Evolutionary conservation across 2,888 invertebrate genomes (phyloP).

Genomic region (Ellobium chinense): DNA sequence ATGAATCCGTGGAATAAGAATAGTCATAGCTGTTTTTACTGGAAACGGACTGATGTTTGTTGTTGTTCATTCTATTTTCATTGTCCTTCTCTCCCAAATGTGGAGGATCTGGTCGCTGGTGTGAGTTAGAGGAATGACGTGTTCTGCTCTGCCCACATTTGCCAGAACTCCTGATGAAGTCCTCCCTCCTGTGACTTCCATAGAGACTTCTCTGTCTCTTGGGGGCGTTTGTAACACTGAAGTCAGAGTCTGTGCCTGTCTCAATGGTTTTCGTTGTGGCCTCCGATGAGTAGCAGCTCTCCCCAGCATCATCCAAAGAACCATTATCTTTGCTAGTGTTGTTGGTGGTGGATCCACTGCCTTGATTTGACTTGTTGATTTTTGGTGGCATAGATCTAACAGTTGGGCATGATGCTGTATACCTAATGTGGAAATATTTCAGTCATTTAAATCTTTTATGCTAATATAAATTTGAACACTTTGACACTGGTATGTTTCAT

Average conservation of each 20-base stretch:
- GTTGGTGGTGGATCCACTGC: not conserved
- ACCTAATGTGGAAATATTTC: slow-evolving; percentile 13
- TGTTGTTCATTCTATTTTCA: not conserved
- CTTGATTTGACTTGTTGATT: not conserved
- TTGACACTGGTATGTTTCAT: too few relatives aligned
- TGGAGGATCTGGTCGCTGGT: not conserved
- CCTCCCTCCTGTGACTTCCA: slow-evolving; percentile 47
- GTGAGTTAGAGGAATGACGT: not conserved
- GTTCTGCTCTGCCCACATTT: not conserved
- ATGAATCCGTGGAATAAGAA: not conserved
- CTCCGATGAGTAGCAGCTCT: too few relatives aligned
- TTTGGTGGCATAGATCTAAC: not conserved
- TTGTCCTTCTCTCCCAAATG: not conserved
- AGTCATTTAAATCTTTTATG: too few relatives aligned
- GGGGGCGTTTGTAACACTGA: slow-evolving; percentile 2
- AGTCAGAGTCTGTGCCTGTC: not conserved
- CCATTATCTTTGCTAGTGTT: not conserved
- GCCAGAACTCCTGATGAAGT: slow-evolving; percentile 50
- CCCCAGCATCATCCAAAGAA: not conserved
- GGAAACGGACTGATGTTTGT: not conserved
- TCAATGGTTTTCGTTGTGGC: not conserved
- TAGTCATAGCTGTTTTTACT: not conserved
- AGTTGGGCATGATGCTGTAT: slow-evolving; percentile 17
- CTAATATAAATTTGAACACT: too few relatives aligned
- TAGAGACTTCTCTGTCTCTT: slow-evolving; percentile 47